A percentile compares a stretch with the other conserved stretches of the same genome.
These are phyloP conservation scores for Corythoichthys intestinalis DNA, from an alignment of 2,113 vertebrate species.

Conservation along the genomic window DNA sequence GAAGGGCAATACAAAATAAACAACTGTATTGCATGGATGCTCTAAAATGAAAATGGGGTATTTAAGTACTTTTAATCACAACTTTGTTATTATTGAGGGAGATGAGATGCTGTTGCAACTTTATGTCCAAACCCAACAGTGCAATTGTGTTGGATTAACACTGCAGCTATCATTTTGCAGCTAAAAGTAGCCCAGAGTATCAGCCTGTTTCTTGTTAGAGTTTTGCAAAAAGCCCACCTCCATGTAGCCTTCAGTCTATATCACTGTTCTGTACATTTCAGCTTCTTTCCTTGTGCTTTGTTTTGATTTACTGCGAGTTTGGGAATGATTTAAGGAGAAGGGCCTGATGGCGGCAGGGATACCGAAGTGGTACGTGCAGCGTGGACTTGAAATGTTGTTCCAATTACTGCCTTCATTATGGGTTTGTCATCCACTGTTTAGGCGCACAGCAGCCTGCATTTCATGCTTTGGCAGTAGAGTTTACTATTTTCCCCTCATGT, in stretches of 20 bases:
- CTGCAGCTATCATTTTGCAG: slow-evolving; percentile 22
- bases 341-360: slow-evolving; percentile 60
- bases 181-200: slow-evolving; percentile 39
- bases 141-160: slow-evolving; percentile 26
- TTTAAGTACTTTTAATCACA: slow-evolving; percentile 1
- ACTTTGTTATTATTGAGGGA: slow-evolving; percentile 12
- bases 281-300: slow-evolving; percentile 59
- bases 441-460: slow-evolving; percentile 53
- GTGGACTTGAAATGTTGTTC: slow-evolving; percentile 69
- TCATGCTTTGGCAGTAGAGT: slow-evolving; percentile 61
- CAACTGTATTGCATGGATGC: neutral
- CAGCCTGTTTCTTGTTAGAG: slow-evolving; percentile 58
- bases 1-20: slow-evolving; percentile 18
- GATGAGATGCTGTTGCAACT: slow-evolving; percentile 19
- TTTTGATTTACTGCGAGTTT: slow-evolving; percentile 72
- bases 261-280: slow-evolving; percentile 62
- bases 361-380: slow-evolving; percentile 51
- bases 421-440: slow-evolving; percentile 64
- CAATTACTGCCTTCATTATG: slow-evolving; percentile 72
- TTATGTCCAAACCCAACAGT: slow-evolving; percentile 37
- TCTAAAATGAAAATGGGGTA: slow-evolving; percentile 17
- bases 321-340: slow-evolving; percentile 70
- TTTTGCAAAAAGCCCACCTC: slow-evolving; percentile 46
- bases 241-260: slow-evolving; percentile 57
- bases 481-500: slow-evolving; percentile 35